phyloP scores from a whole-genome alignment of 2,113 vertebrate species.

The Telmatochromis sp. region DNA sequence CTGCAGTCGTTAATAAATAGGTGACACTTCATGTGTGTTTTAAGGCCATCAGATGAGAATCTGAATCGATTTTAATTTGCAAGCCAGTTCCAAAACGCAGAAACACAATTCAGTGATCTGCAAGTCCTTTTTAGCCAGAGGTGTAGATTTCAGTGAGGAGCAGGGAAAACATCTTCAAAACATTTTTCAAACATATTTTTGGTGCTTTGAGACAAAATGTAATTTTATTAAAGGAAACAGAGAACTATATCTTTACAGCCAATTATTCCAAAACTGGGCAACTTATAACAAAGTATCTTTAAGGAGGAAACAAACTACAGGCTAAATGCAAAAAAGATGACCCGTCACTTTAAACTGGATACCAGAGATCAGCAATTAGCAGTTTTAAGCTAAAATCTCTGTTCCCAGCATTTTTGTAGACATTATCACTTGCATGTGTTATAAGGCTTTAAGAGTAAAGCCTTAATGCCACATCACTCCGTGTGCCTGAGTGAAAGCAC shows the following conservation, averaged over 20 bases:
- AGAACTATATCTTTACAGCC: neutral
- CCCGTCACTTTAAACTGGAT: neutral
- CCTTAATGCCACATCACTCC: neutral
- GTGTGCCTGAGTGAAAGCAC: fast-evolving
- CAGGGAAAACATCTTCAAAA: neutral
- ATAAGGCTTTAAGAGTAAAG: neutral
- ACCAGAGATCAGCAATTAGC: neutral
- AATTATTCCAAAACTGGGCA: neutral
- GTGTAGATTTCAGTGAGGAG: neutral
- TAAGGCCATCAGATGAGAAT: neutral
- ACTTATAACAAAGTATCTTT: neutral
- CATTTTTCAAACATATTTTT: neutral
- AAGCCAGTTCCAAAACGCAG: neutral
- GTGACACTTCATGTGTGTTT: neutral
- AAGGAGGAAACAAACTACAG: neutral
- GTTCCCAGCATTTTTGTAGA: neutral
- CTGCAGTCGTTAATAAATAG: neutral
- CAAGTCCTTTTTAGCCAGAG: neutral
- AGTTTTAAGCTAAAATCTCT: neutral
- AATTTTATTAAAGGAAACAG: neutral
- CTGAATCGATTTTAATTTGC: fast-evolving
- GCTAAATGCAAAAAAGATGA: neutral
- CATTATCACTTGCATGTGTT: neutral
- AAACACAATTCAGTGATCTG: neutral
- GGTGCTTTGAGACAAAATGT: neutral